Percentiles rank a stretch among this genome's conserved stretches.
Conservation (phyloP, 2,797 vertebrate genomes). For the Ctenopoma multispine region DNA sequence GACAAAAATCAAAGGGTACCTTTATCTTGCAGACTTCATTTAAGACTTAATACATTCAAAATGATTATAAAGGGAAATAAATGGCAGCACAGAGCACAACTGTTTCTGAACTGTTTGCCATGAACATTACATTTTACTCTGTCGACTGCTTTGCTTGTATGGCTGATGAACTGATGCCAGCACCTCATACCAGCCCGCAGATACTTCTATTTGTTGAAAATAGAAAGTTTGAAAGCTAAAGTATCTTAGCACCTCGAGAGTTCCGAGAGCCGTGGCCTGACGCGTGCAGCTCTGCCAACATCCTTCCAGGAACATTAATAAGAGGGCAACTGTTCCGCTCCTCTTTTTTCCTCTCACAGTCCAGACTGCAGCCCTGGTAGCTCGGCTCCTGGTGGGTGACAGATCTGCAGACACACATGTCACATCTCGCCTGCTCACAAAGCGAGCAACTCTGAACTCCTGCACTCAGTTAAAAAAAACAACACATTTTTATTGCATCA, state of each 20-base stretch:
- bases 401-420: constrained; percentile 26
- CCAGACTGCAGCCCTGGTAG: constrained; percentile 44
- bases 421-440: constrained; percentile 31
- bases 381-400: constrained; percentile 59
- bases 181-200: constrained; percentile 28
- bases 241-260: constrained; percentile 30
- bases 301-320: constrained; percentile 46
- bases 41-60: too few species aligned
- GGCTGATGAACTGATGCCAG: constrained; percentile 51
- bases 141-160: constrained; percentile 14
- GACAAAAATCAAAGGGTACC: too few species aligned
- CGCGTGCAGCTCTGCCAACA: constrained; percentile 36
- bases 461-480: constrained; percentile 62
- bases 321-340: constrained; percentile 51
- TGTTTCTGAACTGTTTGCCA: too few species aligned
- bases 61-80: too few species aligned
- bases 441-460: constrained; percentile 81
- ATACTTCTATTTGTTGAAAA: constrained; percentile 22
- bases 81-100: too few species aligned
- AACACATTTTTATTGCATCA: constrained; percentile 90
- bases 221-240: constrained; percentile 34
- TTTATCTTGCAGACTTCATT: too few species aligned
- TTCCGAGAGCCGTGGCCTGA: constrained; percentile 42
- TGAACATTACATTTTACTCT: constrained; percentile 3
- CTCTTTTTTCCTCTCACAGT: constrained; percentile 12